Evolutionary conservation across 2,888 invertebrate genomes (phyloP).

Genomic region (Microdon myrmicae): DNA sequence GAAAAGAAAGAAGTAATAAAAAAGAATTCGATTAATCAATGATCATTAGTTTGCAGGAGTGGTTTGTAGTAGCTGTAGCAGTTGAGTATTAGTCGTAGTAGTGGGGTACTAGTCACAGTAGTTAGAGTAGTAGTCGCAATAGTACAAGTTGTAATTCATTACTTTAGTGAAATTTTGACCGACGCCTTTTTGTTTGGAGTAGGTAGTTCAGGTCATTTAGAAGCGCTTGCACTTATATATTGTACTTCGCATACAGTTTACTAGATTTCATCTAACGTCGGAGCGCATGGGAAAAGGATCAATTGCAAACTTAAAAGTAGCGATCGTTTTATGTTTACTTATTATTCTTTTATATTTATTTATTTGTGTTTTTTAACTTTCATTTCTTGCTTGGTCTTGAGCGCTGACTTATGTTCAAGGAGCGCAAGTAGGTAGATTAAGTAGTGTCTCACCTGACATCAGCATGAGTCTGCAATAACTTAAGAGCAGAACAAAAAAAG

Average conservation of each 20-base stretch:
- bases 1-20: constrained; percentile 45
- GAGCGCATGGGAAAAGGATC: constrained; percentile 19
- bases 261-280: no score
- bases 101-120: no score
- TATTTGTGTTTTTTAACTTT: constrained; percentile 8
- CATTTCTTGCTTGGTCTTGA: constrained; percentile 36
- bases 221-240: constrained; percentile 2
- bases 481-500: constrained; percentile 66
- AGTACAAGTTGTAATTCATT: constrained; percentile 17
- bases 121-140: no score
- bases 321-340: no score
- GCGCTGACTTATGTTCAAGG: constrained; percentile 42
- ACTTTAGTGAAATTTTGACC: constrained; percentile 34
- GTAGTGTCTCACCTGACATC: constrained; percentile 64
- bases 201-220: constrained; percentile 25
- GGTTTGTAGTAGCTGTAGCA: constrained; percentile 19
- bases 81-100: no score
- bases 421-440: constrained; percentile 50
- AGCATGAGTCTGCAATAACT: constrained; percentile 67
- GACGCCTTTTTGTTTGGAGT: constrained; percentile 11
- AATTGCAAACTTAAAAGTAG: constrained; percentile 17
- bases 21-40: constrained; percentile 41
- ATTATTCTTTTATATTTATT: constrained; percentile 12
- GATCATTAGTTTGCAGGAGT: constrained; percentile 28
- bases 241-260: constrained; percentile 8